These are phyloP conservation scores for Anableps anableps DNA, from an alignment of 2,797 vertebrate genomes.

Conservation along the genomic window DNA sequence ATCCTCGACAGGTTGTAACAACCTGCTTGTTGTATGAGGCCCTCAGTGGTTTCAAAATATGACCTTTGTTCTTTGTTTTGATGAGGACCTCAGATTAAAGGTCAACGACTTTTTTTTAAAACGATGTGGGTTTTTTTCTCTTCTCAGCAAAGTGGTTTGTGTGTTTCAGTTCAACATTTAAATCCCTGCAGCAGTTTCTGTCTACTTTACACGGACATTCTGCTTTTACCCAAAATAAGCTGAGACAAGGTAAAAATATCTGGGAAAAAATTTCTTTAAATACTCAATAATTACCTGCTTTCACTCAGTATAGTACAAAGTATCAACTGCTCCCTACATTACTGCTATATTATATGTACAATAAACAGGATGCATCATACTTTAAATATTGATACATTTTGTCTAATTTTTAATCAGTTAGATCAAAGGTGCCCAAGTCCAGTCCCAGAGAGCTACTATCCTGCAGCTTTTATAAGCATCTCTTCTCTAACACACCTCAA, in stretches of 20 bases:
- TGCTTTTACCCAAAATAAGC: background rate
- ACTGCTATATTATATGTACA: background rate
- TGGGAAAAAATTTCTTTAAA: background rate
- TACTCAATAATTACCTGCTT: background rate
- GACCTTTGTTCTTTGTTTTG: constrained; percentile 17
- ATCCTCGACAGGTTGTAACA: background rate
- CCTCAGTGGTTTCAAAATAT: constrained; percentile 12
- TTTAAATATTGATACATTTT: background rate
- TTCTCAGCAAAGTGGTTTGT: rapidly evolving
- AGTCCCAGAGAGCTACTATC: background rate
- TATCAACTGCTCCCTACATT: background rate
- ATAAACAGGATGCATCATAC: background rate
- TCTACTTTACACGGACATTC: background rate
- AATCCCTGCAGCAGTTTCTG: background rate
- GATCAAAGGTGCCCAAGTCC: no score
- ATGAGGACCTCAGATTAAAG: constrained; percentile 17
- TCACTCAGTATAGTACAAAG: background rate
- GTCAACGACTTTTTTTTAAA: background rate
- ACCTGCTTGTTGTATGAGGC: background rate
- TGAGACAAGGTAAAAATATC: background rate
- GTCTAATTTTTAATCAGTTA: background rate
- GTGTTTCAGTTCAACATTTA: background rate
- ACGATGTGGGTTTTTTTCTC: background rate
- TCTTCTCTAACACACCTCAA: no score
- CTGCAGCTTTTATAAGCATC: background rate